Base-by-base conservation (phyloP, 2,888 invertebrate genomes). In the Andrena bucephala region DNA sequence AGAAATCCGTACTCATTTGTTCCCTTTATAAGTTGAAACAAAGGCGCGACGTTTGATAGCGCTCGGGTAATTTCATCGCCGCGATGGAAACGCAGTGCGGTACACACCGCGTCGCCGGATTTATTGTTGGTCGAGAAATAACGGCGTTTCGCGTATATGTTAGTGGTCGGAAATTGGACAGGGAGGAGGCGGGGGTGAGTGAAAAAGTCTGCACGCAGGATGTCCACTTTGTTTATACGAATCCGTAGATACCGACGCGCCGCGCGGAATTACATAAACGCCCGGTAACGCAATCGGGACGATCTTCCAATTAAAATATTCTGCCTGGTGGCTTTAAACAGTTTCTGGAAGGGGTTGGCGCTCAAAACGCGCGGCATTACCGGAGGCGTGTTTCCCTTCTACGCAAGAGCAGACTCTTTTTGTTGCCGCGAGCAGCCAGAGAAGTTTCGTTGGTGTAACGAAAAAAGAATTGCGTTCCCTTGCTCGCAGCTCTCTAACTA, bases 301-400 rank as follows among this genome's bases (percentile, higher is more conserved):
- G 84, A 89, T 89, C 88, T 87, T 81, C 84, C 84, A 88, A 89
- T 89, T 89, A 89, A 89, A 89, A 89, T 89, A 89, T 89, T 89
- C 88, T 85, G 86, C 85, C 81, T 59, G 83, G 57, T 89, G 88
- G 78, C 33, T 89, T 87, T 88, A 89, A 87, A 88, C 87, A 88
- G 84, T 87, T 83, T 73, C 79, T 65, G 70, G 63, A 63, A 66
- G 70, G 76, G 75, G 81, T 36, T 33, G 77, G 42, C 76, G 71
- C 33, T 74, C 67, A 73, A 85, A 86, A 85, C 71, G 54, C 52
- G 63, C 50, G 27, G 66, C 76, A 71, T 68, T 78, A 80, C 77
- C 80, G 77, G 60, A 59, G 77, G 65, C 68, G 77, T 31, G 70
- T 78, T 84, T 60, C 63, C 73, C 78, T 66, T 63, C 73, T 78